phyloP scores from a whole-genome alignment of 2,797 vertebrate genomes.

The Pteronotus mesoamericanus region DNA sequence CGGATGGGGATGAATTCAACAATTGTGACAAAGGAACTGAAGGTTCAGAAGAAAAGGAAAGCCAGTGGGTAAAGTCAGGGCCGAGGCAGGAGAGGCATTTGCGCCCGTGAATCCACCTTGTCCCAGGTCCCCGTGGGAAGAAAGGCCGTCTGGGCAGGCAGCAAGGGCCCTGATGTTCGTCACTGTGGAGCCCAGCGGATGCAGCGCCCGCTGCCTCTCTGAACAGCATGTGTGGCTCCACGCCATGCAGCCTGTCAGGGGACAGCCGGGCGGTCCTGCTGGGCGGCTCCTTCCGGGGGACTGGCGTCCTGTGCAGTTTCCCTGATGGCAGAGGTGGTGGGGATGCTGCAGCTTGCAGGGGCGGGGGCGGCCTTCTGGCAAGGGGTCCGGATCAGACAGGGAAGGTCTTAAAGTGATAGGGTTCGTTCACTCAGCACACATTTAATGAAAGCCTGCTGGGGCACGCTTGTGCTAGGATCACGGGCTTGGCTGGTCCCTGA shows the following conservation, averaged over 20 bases:
- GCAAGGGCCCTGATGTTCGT: background rate
- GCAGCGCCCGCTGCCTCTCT: background rate
- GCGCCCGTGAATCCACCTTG: background rate
- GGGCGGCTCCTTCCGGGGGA: background rate
- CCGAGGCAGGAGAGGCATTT: no score
- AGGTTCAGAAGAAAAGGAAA: background rate
- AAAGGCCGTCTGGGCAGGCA: background rate
- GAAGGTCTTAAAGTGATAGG: background rate
- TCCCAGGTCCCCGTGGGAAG: background rate
- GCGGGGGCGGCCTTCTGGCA: background rate
- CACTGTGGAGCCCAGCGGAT: background rate
- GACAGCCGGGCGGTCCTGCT: background rate
- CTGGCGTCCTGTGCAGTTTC: background rate
- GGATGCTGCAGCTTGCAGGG: background rate
- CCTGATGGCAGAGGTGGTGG: background rate
- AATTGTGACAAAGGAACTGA: background rate
- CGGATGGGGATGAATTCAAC: background rate
- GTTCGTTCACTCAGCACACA: background rate
- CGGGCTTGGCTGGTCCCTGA: background rate
- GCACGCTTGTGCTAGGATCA: background rate
- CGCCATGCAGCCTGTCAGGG: rapidly evolving
- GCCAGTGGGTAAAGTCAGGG: background rate
- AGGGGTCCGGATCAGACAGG: background rate
- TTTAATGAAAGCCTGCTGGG: background rate
- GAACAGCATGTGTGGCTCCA: background rate